Conservation (phyloP, 2,797 vertebrate genomes). For the Phataginus tricuspis region DNA sequence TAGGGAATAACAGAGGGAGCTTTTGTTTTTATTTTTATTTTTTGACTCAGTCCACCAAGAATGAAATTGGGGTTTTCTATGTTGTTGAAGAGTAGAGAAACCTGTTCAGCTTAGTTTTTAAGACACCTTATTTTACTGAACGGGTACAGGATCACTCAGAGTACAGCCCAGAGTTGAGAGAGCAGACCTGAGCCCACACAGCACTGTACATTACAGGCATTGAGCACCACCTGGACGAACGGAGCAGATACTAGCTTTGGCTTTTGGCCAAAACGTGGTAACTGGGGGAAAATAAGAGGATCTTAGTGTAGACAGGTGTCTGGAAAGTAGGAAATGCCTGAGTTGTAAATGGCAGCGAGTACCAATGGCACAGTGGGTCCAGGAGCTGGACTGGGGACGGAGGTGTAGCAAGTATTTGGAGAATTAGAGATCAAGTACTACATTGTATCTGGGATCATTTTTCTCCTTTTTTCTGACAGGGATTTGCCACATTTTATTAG, state of each 20-base stretch:
- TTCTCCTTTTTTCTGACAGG: neutral
- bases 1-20: neutral
- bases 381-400: neutral
- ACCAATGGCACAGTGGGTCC: neutral
- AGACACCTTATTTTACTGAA: neutral
- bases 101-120: neutral
- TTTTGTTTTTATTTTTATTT: slow-evolving; percentile 49
- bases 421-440: neutral
- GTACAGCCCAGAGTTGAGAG: neutral
- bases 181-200: neutral
- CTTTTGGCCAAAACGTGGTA: neutral
- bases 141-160: too few relatives aligned
- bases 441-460: neutral
- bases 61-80: neutral
- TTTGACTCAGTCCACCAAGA: neutral
- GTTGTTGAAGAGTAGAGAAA: neutral
- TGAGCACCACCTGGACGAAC: neutral
- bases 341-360: neutral
- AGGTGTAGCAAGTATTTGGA: neutral
- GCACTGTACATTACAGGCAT: neutral
- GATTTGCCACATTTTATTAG: neutral
- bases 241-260: neutral
- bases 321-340: neutral
- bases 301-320: neutral
- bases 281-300: neutral